Conservation (phyloP, 1,140 invertebrate species). For the Diprion similis region DNA sequence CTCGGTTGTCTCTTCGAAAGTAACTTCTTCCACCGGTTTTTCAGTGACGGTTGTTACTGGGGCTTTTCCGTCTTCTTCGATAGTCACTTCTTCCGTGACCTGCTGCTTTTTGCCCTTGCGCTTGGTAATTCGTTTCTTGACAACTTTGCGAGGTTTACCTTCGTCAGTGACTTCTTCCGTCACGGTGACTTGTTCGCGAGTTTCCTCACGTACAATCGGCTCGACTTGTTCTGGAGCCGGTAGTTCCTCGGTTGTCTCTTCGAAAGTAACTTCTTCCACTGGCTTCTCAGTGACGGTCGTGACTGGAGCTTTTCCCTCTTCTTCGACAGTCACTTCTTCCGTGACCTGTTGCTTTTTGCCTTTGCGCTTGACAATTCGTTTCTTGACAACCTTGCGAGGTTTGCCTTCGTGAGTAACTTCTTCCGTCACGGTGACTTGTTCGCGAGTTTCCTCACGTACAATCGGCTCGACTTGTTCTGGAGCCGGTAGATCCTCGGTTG, state of each 20-base stretch:
- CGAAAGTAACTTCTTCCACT: background rate
- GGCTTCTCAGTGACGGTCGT: slow-evolving; percentile 43
- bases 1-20: slow-evolving; percentile 33
- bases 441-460: slow-evolving; percentile 43
- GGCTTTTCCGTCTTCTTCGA: slow-evolving; percentile 32
- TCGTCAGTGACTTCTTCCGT: background rate
- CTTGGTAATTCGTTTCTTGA: slow-evolving; percentile 45
- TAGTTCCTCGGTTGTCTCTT: slow-evolving; percentile 8
- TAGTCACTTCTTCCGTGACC: slow-evolving; percentile 45
- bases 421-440: slow-evolving; percentile 41
- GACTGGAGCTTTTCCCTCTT: slow-evolving; percentile 49
- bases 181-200: background rate
- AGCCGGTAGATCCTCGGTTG: slow-evolving; percentile 10
- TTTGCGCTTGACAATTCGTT: slow-evolving; percentile 50
- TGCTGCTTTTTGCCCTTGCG: slow-evolving; percentile 42
- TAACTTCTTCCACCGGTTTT: slow-evolving; percentile 7
- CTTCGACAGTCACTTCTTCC: slow-evolving; percentile 52
- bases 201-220: slow-evolving; percentile 5
- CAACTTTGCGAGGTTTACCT: slow-evolving; percentile 1
- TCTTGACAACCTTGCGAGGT: slow-evolving; percentile 43
- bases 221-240: slow-evolving; percentile 12
- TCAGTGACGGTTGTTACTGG: background rate
- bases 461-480: background rate
- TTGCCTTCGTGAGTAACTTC: slow-evolving; percentile 50
- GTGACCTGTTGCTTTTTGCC: slow-evolving; percentile 54